Base-by-base conservation (phyloP, 1,140 invertebrate genomes). In the Trissolcus basalis region DNA sequence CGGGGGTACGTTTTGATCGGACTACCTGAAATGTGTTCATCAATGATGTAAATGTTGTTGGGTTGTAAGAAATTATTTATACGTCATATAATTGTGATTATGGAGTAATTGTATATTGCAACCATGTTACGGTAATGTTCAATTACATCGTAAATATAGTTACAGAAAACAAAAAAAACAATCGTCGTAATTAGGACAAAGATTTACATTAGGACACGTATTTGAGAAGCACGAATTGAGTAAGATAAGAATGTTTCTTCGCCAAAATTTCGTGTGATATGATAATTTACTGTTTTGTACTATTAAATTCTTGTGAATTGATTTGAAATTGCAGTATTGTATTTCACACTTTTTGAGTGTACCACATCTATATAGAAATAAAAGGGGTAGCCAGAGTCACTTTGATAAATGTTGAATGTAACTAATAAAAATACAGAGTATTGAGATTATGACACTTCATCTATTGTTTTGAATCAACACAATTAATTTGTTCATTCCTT, bases 281-380 rank as follows among this genome's bases (percentile, higher is more conserved):
- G n/a, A 53, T 27, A 43, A 60, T 74, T 68, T 74, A 63, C 48
- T 47, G 53, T 63, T 68, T 74, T 68, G 19, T 74, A 67, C 56
- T 54, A 19, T 50, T 63, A 53, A 8, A 47, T 48, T 27, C 6
- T 27, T 68, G 47, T 43, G 12, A 43, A 16, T 48, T 61, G 48
- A 47, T 61, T 75, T 59, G n/a, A 53, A 68, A 64, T 68, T 61
- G 68, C 71, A 68, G 71, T 75, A 68, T 74, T 74, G 71, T 74
- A 68, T 68, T 58, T 74, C 50, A 39, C 53, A 74, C 45, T 68
- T 41, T 19, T 54, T 50, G 56, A 74, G 63, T 63, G 56, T 74
- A 68, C 43, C 32, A 68, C 67, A 63, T 74, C 71, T 68, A 61
- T 49, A 44, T 56, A 68, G 56, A 39, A 74, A 9, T 47, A 63